Evolutionary conservation across 1,140 invertebrate genomes (phyloP), one percentile per base, ranked within the genome.

Genomic region (Brachionus sp.): DNA sequence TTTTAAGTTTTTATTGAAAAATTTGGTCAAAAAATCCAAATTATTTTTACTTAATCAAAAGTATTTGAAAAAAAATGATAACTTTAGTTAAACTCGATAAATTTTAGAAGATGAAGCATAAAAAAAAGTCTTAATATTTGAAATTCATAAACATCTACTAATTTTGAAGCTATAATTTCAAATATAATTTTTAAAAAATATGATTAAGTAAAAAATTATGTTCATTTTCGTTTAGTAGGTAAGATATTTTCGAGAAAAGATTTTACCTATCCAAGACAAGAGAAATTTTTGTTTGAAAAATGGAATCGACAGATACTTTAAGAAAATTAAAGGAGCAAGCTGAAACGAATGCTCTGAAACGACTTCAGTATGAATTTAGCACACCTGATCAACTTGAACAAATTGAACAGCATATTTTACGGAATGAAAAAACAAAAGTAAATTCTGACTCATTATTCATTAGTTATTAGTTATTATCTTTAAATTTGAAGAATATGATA

Each of bases 291-390:
- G 29, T 29, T 19, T 5, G 9, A 16, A 57, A 57, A n/a, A 75
- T 75, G 70, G 70, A 75, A 25, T 44, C 70, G 0, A 75, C 16
- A 19, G 44, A 23, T n/a, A 46, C 70, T 75, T 46, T 80, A n/a
- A 80, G 39, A 25, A 80, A 80, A 44, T 13, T 80, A 2, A 80
- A 80, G 23, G 77, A 80, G 37, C 77, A 82, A 68, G 80, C 80
- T 82, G 80, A 82, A 16, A 53, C 35, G 0, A 82, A 82, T 68
- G 80, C 80, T 19, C 39, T 82, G 12, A 66, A 44, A 39, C 44
- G 42, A 10, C n/a, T 82, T 5, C 80, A 82, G 25, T 19, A n/a
- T 44, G 23, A 66, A 46, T 82, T 82, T 35, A 29, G 39, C 7
- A 82, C 57, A 50, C 29, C 80, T 39, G 80, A 82, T 16, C 57